Evolutionary conservation across 1,140 invertebrate genomes (phyloP).

Genomic region (Sycophaga agraensis): DNA sequence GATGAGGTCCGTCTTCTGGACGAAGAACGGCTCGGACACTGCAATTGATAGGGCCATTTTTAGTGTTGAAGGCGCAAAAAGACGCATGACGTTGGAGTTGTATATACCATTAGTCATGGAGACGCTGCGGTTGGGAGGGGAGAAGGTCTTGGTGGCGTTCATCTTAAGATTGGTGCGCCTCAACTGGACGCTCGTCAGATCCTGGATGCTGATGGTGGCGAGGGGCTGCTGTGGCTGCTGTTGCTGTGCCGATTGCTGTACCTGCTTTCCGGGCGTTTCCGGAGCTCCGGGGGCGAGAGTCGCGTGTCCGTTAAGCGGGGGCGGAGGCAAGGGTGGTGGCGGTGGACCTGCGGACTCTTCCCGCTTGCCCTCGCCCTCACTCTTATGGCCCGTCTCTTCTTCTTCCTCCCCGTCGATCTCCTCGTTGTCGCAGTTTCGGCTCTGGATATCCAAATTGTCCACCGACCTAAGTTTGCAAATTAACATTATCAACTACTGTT

Average conservation of each 20-base stretch:
- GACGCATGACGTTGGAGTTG: too few relatives aligned
- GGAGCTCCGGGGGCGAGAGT: neutral
- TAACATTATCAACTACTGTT: too few relatives aligned
- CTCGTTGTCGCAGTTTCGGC: slow-evolving; percentile 31
- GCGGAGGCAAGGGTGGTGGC: slow-evolving; percentile 61
- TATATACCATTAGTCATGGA: slow-evolving; percentile 61
- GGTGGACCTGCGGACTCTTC: slow-evolving; percentile 51
- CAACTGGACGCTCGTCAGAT: slow-evolving; percentile 79
- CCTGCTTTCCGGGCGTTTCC: slow-evolving; percentile 8
- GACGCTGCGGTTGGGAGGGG: slow-evolving; percentile 69
- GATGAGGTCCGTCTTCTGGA: slow-evolving; percentile 82
- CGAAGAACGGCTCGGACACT: slow-evolving; percentile 70
- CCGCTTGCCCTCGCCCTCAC: slow-evolving; percentile 29
- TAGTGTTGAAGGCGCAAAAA: too few relatives aligned
- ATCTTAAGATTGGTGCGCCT: slow-evolving; percentile 71
- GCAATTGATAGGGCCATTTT: too few relatives aligned
- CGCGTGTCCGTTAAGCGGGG: slow-evolving; percentile 45
- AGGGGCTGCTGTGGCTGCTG: slow-evolving; percentile 62
- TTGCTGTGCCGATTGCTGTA: slow-evolving; percentile 47
- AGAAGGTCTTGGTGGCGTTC: slow-evolving; percentile 75
- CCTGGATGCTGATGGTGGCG: slow-evolving; percentile 81
- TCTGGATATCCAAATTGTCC: slow-evolving; percentile 54
- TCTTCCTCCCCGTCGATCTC: slow-evolving; percentile 24
- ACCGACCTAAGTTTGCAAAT: slow-evolving; percentile 51
- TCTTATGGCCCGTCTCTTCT: neutral